Base-by-base conservation (phyloP, 2,888 invertebrate genomes). In the Atethmia centrago region DNA sequence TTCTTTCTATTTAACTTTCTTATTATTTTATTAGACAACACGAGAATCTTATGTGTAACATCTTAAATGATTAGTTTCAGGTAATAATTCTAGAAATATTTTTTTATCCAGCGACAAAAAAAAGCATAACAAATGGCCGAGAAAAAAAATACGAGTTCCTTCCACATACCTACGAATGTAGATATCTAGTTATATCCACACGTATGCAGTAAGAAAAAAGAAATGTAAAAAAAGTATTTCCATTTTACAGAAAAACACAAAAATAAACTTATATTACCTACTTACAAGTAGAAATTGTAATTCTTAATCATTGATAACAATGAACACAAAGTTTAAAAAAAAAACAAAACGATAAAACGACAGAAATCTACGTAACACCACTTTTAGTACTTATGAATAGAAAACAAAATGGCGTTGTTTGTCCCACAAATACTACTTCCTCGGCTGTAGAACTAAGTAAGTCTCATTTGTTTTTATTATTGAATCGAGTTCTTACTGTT, bases 321-420 rank as follows among this genome's bases (percentile, higher is more conserved):
- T n/a, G 36, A 28, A 16, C 16, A 25, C 10, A 0, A 45, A 53
- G 3, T 21, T 55, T 53, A 36, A 28, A 12, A 7, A 16, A 10
- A 28, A 47, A 36, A 21, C n/a, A 19, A 8, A 51, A 47, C 12
- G 3, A 28, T 31, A 49, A 70, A 62, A 51, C 7, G 3, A 31
- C 42, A 25, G n/a, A 28, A 58, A 56, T 40, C 45, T 31, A 40
- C 25, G 16, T 49, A 49, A 25, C 40, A 79, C 28, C 8, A 68
- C 45, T 76, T 51, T 28, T 68, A 76, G n/a, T n/a, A n/a, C n/a
- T n/a, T n/a, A n/a, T 58, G 65, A 75, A 74, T 75, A 58, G 25
- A 64, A 75, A 70, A 69, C 31, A 47, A 76, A 75, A 80, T 80
- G 67, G 51, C 65, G 58, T 64, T 74, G 73, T 83, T 82, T 82